phyloP scores from a whole-genome alignment of 1,140 invertebrate species.

The Callitettix versicolor region DNA sequence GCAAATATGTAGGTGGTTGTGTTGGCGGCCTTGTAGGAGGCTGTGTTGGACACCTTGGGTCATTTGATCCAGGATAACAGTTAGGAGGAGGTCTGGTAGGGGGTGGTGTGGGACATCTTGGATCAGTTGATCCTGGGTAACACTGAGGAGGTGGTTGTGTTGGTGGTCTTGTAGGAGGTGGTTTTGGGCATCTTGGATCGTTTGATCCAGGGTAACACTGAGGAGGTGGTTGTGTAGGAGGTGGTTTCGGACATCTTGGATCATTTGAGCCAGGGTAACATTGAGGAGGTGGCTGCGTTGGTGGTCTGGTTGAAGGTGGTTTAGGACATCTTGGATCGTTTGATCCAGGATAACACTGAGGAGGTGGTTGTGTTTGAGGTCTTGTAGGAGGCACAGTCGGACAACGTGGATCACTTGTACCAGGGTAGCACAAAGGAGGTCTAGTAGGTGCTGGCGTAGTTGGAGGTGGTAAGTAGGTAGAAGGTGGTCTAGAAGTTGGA shows the following conservation, averaged over 20 bases:
- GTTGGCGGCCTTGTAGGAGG: conserved; percentile 20
- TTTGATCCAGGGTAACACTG: conserved; percentile 26
- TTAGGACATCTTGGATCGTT: conserved; percentile 32
- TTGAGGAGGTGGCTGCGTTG: conserved; percentile 16
- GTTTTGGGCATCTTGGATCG: conserved; percentile 32
- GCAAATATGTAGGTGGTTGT: conserved; percentile 24
- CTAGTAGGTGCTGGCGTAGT: too few relatives aligned
- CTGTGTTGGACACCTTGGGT: conserved; percentile 30
- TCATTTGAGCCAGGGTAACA: conserved; percentile 25
- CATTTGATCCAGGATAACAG: conserved; percentile 29
- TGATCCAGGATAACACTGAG: conserved; percentile 26
- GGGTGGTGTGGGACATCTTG: conserved; percentile 25
- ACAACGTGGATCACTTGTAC: conserved; percentile 31
- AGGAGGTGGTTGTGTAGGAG: conserved; percentile 28
- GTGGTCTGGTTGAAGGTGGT: conserved; percentile 23
- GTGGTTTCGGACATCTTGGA: conserved; percentile 27
- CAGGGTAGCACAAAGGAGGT: conserved; percentile 30
- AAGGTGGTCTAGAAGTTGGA: conserved; percentile 24
- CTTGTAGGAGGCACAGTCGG: conserved; percentile 29
- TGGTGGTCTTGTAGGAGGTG: conserved; percentile 25
- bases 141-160: conserved; percentile 17
- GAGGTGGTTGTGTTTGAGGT: conserved; percentile 25
- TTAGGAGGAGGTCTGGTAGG: conserved; percentile 17
- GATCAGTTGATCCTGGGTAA: conserved; percentile 26
- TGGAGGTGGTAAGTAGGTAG: conserved; percentile 22